These are phyloP conservation scores for Gasterosteus nipponicus DNA, from an alignment of 2,113 vertebrate species.

Conservation along the genomic window DNA sequence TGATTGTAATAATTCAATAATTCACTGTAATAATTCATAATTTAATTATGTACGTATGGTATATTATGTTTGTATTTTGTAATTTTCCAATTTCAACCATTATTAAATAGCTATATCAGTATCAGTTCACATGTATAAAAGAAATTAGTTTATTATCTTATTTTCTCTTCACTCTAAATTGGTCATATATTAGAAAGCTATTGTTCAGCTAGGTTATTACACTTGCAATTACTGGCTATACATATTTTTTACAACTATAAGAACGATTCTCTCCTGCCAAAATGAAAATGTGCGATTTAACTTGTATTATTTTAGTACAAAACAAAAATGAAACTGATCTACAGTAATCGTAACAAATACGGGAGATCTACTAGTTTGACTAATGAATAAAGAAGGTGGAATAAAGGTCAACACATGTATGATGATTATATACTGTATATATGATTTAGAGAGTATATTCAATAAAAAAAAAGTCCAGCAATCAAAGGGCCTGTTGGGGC, in stretches of 20 bases:
- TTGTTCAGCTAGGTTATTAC: too few species aligned
- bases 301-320: neutral
- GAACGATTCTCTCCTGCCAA: too few species aligned
- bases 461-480: constrained; percentile 22
- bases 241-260: too few species aligned
- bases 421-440: constrained; percentile 20
- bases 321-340: neutral
- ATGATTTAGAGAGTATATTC: constrained; percentile 19
- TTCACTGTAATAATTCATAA: too few species aligned
- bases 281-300: too few species aligned
- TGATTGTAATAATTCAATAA: too few species aligned
- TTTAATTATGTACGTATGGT: neutral
- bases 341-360: constrained; percentile 4
- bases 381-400: constrained; percentile 16
- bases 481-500: neutral
- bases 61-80: neutral
- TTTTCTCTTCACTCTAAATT: too few species aligned
- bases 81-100: neutral
- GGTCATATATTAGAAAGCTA: too few species aligned
- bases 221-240: too few species aligned
- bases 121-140: too few species aligned
- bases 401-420: constrained; percentile 25
- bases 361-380: neutral
- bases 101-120: neutral
- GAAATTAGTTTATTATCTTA: too few species aligned